Evolutionary conservation across 1,140 invertebrate genomes (phyloP), one percentile per base, ranked within the genome.

Genomic region (Drosophila ambigua): DNA sequence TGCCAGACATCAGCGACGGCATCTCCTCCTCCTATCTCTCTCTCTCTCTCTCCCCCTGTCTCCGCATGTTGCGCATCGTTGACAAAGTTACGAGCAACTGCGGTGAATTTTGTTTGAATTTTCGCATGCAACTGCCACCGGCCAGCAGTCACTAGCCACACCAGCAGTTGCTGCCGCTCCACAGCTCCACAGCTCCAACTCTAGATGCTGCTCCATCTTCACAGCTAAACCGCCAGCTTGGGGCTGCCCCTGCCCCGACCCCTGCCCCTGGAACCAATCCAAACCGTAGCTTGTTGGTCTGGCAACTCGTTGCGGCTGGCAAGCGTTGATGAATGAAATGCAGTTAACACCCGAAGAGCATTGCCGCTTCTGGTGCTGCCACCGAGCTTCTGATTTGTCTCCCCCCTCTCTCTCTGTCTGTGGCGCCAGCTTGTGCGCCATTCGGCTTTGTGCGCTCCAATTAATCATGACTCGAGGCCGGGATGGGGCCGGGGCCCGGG

Each of bases 101-200:
- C 88, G 83, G 83, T 87, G 83, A 87, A 87, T 87, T 87, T 87
- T 87, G 79, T 87, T 88, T 87, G 83, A 87, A 87, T 88, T 83
- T 39, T 88, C 55, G 78, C 79, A 87, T 87, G 83, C 83, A 88
- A 68, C 76, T 66, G 77, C 78, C 69, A 39, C 11, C 35, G 35
- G 13, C 35, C 35, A 39, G 53, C 16, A 45, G 41, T 16, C 20
- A 46, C 41, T 4, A n/a, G 16, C 48, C 39, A 2, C 28, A 44
- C 16, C 15, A 31, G 15, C 8, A 24, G 44, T 45, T 48, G 31
- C 39, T 57, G 13, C 6, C 11, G 28, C 28, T 26, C 26, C 5
- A 26, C 26, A 26, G 28, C 28, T 26, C 26, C 5, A 26, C 26
- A 26, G 26, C 26, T 20, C 20, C 5, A 26, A 26, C 26, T 26